Evolutionary conservation across 1,140 invertebrate species (phyloP).

Genomic region (Ostrea edulis): DNA sequence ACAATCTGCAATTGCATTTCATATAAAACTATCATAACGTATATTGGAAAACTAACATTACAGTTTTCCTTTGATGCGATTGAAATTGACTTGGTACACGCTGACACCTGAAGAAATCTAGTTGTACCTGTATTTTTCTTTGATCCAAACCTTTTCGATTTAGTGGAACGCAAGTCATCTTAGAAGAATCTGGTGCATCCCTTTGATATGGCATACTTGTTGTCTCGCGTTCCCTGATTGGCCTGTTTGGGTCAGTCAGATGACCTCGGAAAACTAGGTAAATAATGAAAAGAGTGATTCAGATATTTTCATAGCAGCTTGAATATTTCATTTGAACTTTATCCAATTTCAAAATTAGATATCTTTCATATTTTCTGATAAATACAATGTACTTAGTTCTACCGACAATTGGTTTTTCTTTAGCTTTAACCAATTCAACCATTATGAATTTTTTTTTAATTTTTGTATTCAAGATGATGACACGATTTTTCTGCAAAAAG

Average conservation of each 20-base stretch:
- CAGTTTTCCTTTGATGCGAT: background rate
- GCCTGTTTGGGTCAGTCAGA: conserved; percentile 26
- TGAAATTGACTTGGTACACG: background rate
- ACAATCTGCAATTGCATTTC: no score
- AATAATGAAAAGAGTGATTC: conserved; percentile 26
- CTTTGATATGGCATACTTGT: conserved; percentile 26
- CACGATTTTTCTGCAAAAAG: no score
- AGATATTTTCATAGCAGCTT: conserved; percentile 35
- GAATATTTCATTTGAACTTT: conserved; percentile 31
- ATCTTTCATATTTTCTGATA: conserved; percentile 1
- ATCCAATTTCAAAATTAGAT: background rate
- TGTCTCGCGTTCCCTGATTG: conserved; percentile 35
- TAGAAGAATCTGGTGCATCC: conserved; percentile 1
- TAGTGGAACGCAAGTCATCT: conserved; percentile 23
- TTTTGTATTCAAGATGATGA: no score
- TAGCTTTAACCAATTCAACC: no score
- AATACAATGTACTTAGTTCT: background rate
- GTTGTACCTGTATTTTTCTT: background rate
- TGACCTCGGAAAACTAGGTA: conserved; percentile 11
- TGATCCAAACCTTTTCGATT: conserved; percentile 14
- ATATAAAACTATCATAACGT: background rate
- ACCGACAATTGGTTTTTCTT: background rate
- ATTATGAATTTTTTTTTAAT: no score
- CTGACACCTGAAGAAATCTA: background rate
- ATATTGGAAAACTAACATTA: background rate